Evolutionary conservation across 2,113 vertebrate species (phyloP).

Genomic region (Pan paniscus): DNA sequence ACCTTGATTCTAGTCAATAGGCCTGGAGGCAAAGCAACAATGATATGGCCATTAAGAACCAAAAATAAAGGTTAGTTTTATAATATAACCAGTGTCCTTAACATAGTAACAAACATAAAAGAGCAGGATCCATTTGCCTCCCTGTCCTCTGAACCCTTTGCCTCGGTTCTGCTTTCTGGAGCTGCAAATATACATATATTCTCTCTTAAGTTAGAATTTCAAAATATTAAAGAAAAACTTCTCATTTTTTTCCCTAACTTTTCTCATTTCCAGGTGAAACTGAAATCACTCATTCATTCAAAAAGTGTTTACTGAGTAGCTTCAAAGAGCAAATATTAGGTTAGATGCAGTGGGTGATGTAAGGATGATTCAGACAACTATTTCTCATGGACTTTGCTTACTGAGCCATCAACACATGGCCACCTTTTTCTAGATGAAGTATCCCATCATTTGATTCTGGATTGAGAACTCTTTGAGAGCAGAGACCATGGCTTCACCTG

Average conservation of each 20-base stretch:
- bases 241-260: not conserved
- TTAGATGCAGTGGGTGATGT: not conserved
- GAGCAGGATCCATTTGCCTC: not conserved
- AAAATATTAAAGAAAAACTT: not conserved
- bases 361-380: not conserved
- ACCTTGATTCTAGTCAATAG: slow-evolving; percentile 17
- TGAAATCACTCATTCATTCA: not conserved
- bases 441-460: not conserved
- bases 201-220: slow-evolving; percentile 25
- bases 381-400: not conserved
- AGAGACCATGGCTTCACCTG: not conserved
- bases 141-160: not conserved
- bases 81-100: not conserved
- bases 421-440: not conserved
- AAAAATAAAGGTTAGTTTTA: slow-evolving; percentile 23
- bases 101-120: not conserved
- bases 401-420: not conserved
- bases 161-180: slow-evolving; percentile 7
- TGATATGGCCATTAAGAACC: not conserved
- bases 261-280: not conserved
- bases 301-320: not conserved
- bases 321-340: not conserved
- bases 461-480: not conserved
- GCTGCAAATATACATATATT: not conserved
- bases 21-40: not conserved